Evolutionary conservation across 1,140 invertebrate genomes (phyloP), one percentile per base, ranked within the genome.

Genomic region (Drosophila trapezifrons): DNA sequence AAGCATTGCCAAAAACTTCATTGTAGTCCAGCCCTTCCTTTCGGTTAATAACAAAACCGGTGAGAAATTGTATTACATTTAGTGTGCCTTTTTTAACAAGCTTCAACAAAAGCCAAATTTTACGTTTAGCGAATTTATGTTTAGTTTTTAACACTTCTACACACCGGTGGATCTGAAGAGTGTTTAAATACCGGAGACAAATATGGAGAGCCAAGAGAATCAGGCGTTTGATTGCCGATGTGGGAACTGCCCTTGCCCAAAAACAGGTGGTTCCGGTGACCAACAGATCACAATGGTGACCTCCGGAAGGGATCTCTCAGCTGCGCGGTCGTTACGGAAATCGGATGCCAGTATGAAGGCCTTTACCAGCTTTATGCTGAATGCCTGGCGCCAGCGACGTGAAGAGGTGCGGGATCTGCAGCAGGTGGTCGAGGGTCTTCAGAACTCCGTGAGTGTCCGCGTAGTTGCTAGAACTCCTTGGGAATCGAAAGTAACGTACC

Each of bases 341-440:
- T 18, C 38, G 3, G 15, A 45, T 9, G 46, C 78, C 32, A 72
- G 76, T 27, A 70, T 90, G 65, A 86, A 43, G 42, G 51, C 90
- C 17, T 81, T 91, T 8, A 70, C 81, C 3, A 66, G 58, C 13
- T 52, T 91, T 13, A 78, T 91, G 77, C 38, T 91, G 20, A 55
- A 81, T 29, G 70, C 77, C 6, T 91, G 90, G 90, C 84, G 90
- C 0, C 70, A 70, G 7, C 12, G 90, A 10, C 72, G 84, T 0
- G 71, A 73, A 17, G 79, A 91, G 18, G 76, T 90, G 1, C 75
- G 42, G 1, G 18, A 59, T 4, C 42, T 91, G n/a, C 62, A 75
- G 20, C 7, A 75, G n/a, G 40, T 51, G 0, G 52, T 90, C 1
- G 43, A 78, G 6, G 15, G 32, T 1, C 66, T 91, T 0, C 45